Evolutionary conservation across 2,888 invertebrate genomes (phyloP).

Genomic region (Cryptosula pallasiana): DNA sequence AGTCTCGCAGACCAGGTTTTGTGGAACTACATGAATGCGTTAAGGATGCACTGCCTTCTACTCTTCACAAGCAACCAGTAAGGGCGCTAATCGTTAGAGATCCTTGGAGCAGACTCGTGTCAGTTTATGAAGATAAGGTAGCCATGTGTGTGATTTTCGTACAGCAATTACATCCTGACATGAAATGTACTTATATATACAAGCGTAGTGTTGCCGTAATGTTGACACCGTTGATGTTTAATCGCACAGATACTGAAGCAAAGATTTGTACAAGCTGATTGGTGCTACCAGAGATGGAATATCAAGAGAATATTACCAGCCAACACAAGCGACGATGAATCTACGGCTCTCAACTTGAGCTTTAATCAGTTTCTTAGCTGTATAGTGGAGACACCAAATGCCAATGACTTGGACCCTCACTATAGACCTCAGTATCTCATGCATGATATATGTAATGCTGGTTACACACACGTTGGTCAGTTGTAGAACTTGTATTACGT

Average conservation of each 20-base stretch:
- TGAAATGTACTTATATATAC: too few species aligned
- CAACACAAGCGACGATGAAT: background rate
- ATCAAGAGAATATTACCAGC: background rate
- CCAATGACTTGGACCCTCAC: slow-evolving; percentile 10
- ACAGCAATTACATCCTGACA: too few species aligned
- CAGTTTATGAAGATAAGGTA: slow-evolving; percentile 21
- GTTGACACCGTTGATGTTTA: too few species aligned
- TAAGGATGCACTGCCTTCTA: background rate
- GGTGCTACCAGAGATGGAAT: background rate
- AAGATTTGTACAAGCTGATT: slow-evolving; percentile 16
- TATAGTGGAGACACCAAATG: background rate
- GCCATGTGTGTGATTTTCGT: too few species aligned
- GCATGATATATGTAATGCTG: background rate
- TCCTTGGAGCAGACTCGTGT: slow-evolving; percentile 12
- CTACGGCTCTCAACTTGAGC: background rate
- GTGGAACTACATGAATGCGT: slow-evolving; percentile 14
- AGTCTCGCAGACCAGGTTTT: too few species aligned
- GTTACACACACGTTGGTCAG: slow-evolving; percentile 12
- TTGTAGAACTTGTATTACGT: too few species aligned
- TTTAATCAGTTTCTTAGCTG: slow-evolving; percentile 1
- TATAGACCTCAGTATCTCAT: slow-evolving; percentile 19
- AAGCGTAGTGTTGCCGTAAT: too few species aligned
- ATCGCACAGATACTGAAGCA: slow-evolving; percentile 17
- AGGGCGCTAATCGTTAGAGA: background rate
- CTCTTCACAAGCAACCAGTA: background rate